A percentile compares a stretch with the other conserved stretches of the same genome.
Evolutionary conservation across 2,113 vertebrate species (phyloP).

Genomic region (Mormyrus lacerda): DNA sequence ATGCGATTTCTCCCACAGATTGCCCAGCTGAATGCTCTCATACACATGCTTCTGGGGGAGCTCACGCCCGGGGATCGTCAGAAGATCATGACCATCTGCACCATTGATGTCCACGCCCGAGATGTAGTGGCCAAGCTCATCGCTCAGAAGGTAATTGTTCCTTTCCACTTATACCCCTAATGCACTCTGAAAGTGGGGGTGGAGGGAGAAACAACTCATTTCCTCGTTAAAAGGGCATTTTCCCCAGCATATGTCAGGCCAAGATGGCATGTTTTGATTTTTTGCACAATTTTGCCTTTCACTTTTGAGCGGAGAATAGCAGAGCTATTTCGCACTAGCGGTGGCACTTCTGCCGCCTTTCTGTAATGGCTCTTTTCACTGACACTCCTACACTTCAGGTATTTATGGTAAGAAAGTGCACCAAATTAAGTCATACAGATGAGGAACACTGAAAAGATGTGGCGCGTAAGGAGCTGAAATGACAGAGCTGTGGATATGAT

Average conservation of each 20-base stretch:
- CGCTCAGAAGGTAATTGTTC: conserved; percentile 83
- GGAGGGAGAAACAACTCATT: conserved; percentile 58
- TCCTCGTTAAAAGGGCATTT: conserved; percentile 78
- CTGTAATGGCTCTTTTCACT: conserved; percentile 13
- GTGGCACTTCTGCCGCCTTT: conserved; percentile 61
- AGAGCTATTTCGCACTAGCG: conserved; percentile 69
- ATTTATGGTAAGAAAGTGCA: conserved; percentile 32
- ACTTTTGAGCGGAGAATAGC: conserved; percentile 36
- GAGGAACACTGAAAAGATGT: conserved; percentile 41
- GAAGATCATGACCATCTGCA: conserved; percentile 81
- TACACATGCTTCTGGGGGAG: conserved; percentile 84
- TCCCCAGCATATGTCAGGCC: conserved; percentile 65
- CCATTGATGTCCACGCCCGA: conserved; percentile 75
- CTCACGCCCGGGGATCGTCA: conserved; percentile 77
- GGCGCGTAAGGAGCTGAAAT: conserved; percentile 33
- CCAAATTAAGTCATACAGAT: conserved; percentile 54
- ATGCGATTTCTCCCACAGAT: conserved; percentile 71
- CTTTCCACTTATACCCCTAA: conserved; percentile 88
- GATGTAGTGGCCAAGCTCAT: conserved; percentile 74
- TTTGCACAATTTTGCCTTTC: conserved; percentile 52
- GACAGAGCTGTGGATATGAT: conserved; percentile 51
- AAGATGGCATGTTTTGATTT: conserved; percentile 93
- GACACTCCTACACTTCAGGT: conserved; percentile 54
- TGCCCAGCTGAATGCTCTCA: conserved; percentile 81
- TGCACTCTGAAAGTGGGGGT: conserved; percentile 88